A percentile compares a stretch with the other conserved stretches of the same genome.
phyloP scores from a whole-genome alignment of 2,797 vertebrate species.

The Astyanax mexicanus region DNA sequence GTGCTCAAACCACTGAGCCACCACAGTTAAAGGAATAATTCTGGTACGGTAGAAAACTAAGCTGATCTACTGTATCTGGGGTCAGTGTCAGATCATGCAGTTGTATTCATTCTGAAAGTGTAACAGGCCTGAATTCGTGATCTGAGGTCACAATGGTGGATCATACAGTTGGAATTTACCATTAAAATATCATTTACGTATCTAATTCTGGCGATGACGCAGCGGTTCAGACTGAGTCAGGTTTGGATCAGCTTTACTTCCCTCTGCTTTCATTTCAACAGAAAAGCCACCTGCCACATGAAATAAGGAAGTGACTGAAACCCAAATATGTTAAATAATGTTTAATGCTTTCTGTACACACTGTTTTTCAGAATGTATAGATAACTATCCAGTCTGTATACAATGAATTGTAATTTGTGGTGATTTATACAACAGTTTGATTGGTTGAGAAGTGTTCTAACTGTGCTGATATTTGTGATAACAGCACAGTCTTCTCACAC shows the following conservation, averaged over 20 bases:
- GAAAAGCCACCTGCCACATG: neutral
- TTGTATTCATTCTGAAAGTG: neutral
- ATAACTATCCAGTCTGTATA: too few species aligned
- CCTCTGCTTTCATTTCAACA: neutral
- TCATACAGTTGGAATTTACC: neutral
- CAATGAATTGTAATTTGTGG: too few species aligned
- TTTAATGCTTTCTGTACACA: neutral
- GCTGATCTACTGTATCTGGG: too few species aligned
- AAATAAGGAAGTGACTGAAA: conserved; percentile 6
- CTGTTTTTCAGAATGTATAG: too few species aligned
- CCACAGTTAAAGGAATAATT: too few species aligned
- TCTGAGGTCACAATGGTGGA: neutral
- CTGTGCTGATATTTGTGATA: too few species aligned
- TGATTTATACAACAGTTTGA: too few species aligned
- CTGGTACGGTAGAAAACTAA: too few species aligned
- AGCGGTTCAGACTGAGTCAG: neutral
- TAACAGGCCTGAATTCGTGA: neutral
- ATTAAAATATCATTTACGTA: neutral
- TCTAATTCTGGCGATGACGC: neutral
- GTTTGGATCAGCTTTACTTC: neutral
- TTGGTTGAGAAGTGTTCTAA: too few species aligned
- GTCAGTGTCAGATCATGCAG: neutral
- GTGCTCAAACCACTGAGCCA: too few species aligned
- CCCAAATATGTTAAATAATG: neutral
- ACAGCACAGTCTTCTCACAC: too few species aligned